Evolutionary conservation across 2,888 invertebrate genomes (phyloP).

Genomic region (Clistopyga incitator): DNA sequence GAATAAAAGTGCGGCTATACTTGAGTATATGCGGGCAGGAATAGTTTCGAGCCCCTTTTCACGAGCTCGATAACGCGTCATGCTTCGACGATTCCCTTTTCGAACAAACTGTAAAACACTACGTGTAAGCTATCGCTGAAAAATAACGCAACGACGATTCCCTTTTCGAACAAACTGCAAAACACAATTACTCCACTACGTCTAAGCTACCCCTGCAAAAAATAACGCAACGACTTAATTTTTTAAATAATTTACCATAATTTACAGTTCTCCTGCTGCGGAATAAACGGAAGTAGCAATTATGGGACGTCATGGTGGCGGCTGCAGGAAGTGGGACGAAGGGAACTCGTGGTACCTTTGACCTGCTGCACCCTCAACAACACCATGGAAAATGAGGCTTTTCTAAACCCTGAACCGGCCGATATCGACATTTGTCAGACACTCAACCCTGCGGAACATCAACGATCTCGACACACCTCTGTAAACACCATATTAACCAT

Average conservation of each 20-base stretch:
- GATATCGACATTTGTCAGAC: slow-evolving; percentile 91
- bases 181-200: background rate
- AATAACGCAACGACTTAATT: too few relatives aligned
- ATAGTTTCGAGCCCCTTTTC: slow-evolving; percentile 32
- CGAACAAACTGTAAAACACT: slow-evolving; percentile 54
- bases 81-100: slow-evolving; percentile 55
- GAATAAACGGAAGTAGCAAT: slow-evolving; percentile 91
- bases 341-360: slow-evolving; percentile 89
- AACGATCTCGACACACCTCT: slow-evolving; percentile 86
- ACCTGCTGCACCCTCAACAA: slow-evolving; percentile 90
- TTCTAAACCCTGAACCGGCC: slow-evolving; percentile 91
- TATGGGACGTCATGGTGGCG: slow-evolving; percentile 94
- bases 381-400: slow-evolving; percentile 85
- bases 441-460: slow-evolving; percentile 86
- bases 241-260: slow-evolving; percentile 58
- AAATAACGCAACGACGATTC: too few relatives aligned
- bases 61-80: slow-evolving; percentile 58
- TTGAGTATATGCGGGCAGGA: background rate
- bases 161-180: slow-evolving; percentile 48
- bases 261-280: slow-evolving; percentile 91
- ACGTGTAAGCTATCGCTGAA: too few relatives aligned
- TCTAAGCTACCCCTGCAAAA: background rate
- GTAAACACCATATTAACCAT: slow-evolving; percentile 81
- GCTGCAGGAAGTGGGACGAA: slow-evolving; percentile 89
- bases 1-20: too few relatives aligned